Conservation (phyloP, 2,888 invertebrate species). For the Bugulina stolonifera region DNA sequence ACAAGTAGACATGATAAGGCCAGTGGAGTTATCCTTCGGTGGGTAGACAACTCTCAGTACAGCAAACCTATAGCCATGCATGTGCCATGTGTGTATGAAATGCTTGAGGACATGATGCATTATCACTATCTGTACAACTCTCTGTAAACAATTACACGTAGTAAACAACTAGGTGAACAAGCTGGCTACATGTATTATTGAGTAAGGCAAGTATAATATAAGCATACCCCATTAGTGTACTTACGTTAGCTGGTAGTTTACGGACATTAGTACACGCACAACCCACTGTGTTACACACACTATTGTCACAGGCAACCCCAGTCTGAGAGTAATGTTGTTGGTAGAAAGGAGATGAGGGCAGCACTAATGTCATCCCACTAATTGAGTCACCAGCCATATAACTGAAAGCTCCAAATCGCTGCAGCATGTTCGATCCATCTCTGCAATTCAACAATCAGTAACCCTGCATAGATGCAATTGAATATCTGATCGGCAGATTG, state of each 20-base stretch:
- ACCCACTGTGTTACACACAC: background rate
- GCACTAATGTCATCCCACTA: background rate
- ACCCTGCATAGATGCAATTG: too few species aligned
- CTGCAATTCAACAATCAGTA: too few species aligned
- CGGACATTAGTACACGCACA: slow-evolving; percentile 13
- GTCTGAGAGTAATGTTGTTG: background rate
- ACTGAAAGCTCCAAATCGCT: slow-evolving; percentile 18
- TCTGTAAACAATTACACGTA: background rate
- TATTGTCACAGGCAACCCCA: background rate
- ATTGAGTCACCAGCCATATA: slow-evolving; percentile 24
- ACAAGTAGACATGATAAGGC: background rate
- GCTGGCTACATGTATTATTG: too few species aligned
- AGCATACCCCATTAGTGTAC: background rate
- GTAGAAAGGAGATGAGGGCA: slow-evolving; percentile 14
- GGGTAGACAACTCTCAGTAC: slow-evolving; percentile 6
- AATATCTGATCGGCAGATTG: too few species aligned
- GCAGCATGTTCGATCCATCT: background rate
- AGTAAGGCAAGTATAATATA: too few species aligned
- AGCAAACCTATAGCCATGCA: slow-evolving; percentile 24
- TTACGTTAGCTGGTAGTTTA: background rate
- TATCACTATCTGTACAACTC: slow-evolving; percentile 11
- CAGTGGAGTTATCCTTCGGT: background rate
- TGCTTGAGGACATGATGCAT: slow-evolving; percentile 3
- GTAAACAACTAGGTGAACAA: too few species aligned
- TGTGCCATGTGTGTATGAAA: slow-evolving; percentile 7